Conservation (phyloP, 2,113 vertebrate genomes). For the Prietella phreatophila region DNA sequence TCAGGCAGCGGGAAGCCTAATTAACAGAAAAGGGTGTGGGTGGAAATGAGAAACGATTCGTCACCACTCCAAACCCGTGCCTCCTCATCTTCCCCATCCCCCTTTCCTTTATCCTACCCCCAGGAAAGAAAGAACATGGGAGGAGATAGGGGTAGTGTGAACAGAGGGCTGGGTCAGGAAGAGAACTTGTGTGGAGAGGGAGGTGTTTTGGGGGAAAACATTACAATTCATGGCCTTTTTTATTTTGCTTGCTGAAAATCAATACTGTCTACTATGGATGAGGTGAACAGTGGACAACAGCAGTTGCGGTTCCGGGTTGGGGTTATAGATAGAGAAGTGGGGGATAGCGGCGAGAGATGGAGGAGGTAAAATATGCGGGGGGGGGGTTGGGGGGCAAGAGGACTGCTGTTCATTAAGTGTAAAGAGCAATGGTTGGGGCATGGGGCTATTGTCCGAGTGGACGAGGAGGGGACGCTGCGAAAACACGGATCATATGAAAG, state of each 20-base stretch:
- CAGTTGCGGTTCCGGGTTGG: constrained; percentile 60
- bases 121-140: constrained; percentile 55
- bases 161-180: constrained; percentile 31
- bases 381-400: constrained; percentile 36
- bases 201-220: constrained; percentile 57
- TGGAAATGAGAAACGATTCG: constrained; percentile 65
- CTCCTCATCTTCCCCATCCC: constrained; percentile 48
- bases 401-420: constrained; percentile 71
- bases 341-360: constrained; percentile 6
- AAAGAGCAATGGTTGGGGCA: constrained; percentile 66
- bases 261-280: constrained; percentile 80
- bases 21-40: constrained; percentile 56
- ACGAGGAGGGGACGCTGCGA: constrained; percentile 13
- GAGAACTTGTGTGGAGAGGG: constrained; percentile 50
- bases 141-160: constrained; percentile 41
- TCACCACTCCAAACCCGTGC: constrained; percentile 38
- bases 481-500: constrained; percentile 20
- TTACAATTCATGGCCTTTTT: constrained; percentile 82
- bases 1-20: constrained; percentile 26
- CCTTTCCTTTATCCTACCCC: constrained; percentile 58
- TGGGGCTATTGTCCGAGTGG: constrained; percentile 68
- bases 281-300: constrained; percentile 79
- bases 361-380: constrained; percentile 62
- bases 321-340: constrained; percentile 25
- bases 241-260: constrained; percentile 79